These are phyloP conservation scores for Chanos chanos DNA, from an alignment of 2,797 vertebrate species.

Conservation along the genomic window DNA sequence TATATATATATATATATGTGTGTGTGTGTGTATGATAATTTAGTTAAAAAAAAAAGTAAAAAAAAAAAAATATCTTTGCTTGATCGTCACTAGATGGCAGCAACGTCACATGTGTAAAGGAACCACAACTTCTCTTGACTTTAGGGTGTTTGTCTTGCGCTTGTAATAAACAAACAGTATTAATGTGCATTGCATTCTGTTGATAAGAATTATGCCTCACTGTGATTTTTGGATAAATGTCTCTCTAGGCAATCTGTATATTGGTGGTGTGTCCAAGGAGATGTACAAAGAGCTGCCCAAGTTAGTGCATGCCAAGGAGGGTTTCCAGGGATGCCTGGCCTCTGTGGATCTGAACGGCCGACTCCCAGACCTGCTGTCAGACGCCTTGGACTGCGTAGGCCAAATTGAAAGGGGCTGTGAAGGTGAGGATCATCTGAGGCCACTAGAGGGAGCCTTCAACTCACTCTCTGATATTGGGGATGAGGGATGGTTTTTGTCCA, in stretches of 20 bases:
- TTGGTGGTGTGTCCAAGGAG: slow-evolving; percentile 93
- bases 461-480: background rate
- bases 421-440: slow-evolving; percentile 80
- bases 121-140: no score
- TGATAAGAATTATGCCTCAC: no score
- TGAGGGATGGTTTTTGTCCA: background rate
- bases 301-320: slow-evolving; percentile 91
- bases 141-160: no score
- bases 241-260: slow-evolving; percentile 83
- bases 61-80: no score
- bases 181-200: no score
- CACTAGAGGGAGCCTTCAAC: background rate
- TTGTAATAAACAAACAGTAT: no score
- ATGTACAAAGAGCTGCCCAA: slow-evolving; percentile 92
- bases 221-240: no score
- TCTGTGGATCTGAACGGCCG: slow-evolving; percentile 93
- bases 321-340: slow-evolving; percentile 94
- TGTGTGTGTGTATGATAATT: no score
- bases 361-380: slow-evolving; percentile 92
- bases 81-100: slow-evolving; percentile 60
- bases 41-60: no score
- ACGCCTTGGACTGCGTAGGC: slow-evolving; percentile 91
- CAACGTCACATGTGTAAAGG: slow-evolving; percentile 42
- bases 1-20: no score
- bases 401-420: slow-evolving; percentile 97